These are phyloP conservation scores for Vidua macroura DNA, from an alignment of 2,113 vertebrate genomes.

Conservation along the genomic window DNA sequence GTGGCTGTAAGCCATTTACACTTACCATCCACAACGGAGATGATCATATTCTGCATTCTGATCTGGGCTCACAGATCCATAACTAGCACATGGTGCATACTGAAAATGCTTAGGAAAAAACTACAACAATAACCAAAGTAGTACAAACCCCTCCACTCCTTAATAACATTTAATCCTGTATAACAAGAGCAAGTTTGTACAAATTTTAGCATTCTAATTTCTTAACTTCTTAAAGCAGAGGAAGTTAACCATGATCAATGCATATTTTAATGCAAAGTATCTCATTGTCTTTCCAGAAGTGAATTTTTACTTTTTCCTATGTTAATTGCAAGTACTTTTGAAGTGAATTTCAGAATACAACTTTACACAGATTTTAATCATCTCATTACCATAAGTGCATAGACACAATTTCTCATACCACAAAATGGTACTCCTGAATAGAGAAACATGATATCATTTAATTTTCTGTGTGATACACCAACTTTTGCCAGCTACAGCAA, in stretches of 20 bases:
- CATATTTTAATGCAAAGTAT: neutral
- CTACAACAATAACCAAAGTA: neutral
- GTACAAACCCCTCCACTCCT: neutral
- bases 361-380: neutral
- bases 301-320: neutral
- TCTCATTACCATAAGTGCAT: neutral
- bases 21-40: neutral
- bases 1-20: neutral
- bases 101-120: neutral
- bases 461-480: neutral
- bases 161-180: neutral
- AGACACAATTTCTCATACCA: neutral
- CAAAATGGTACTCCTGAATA: neutral
- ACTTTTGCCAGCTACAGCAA: neutral
- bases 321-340: neutral
- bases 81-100: neutral
- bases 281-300: neutral
- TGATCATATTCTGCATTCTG: neutral
- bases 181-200: neutral
- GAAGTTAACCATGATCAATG: neutral
- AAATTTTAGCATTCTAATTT: neutral
- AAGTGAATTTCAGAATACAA: neutral
- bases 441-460: neutral
- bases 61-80: neutral
- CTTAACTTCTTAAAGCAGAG: neutral